Base-by-base conservation (phyloP, 2,797 vertebrate species). In the Coilia nasus region DNA sequence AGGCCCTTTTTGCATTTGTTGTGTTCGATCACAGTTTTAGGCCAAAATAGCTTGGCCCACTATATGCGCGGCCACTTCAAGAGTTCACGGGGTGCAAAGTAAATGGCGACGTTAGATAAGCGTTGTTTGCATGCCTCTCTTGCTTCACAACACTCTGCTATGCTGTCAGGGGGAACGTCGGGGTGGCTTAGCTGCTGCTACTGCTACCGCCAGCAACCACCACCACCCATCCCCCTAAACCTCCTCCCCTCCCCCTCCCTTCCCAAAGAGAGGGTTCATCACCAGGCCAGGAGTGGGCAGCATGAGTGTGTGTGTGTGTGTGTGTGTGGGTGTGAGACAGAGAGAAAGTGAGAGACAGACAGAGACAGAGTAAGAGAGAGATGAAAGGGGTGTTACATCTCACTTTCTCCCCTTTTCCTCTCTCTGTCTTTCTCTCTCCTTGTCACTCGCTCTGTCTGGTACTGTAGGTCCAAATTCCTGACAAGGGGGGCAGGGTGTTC, bases 351-450 rank as follows among this genome's bases (percentile, higher is more conserved):
- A 54, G 14, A 54, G 2, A 54, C 50, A 54, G 50, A 54, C 9
- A 54, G 50, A 54, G 50, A 54, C 7, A 54, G 50, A 54, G 50
- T 5, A 5, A 54, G 50, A 54, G 14, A 54, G 50, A 54, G 50
- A 54, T 87, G 67, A 78, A 87, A 46, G 6, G 84, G 10, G 64
- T 84, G 60, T 84, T 83, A 67, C 83, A 82, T 25, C 62, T 87
- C 50, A 54, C 50, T 54, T 9, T 10, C 50, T 54, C 50, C 50
- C 50, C 50, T 14, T 3, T 14, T 54, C 9, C 50, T 54, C 50
- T 54, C 9, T 83, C 57, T 59, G 2, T 44, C 17, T 41, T 41
- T 78, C 35, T 19, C 15, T 44, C 14, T 7, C 31, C n/a, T 23
- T 59, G 56, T 17, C 23, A 12, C 50, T 54, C 50, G 3, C 31